Evolutionary conservation across 2,797 vertebrate genomes (phyloP).

Genomic region (Uromys caudimaculatus): DNA sequence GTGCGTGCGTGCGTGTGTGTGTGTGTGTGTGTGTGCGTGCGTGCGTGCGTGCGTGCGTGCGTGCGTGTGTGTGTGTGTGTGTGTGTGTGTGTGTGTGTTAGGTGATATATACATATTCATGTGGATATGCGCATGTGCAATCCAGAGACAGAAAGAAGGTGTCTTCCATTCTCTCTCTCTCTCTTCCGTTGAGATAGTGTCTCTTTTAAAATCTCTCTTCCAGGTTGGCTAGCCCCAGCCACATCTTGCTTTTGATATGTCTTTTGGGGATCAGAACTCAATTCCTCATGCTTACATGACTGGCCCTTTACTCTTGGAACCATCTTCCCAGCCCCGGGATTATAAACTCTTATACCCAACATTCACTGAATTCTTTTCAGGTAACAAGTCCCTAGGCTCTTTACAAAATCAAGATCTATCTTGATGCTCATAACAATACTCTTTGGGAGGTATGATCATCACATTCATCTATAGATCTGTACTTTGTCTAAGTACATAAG

Average conservation of each 20-base stretch:
- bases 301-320: neutral
- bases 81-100: neutral
- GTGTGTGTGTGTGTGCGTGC: no score
- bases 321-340: neutral
- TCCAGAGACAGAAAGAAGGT: neutral
- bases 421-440: neutral
- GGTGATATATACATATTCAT: neutral
- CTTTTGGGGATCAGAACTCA: neutral
- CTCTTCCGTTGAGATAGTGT: neutral
- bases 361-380: neutral
- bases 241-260: neutral
- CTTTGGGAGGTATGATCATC: neutral
- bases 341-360: neutral
- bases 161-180: neutral
- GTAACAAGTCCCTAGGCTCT: neutral
- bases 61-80: no score
- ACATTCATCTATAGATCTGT: neutral
- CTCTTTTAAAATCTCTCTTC: neutral
- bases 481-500: neutral
- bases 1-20: no score
- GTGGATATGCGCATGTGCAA: neutral
- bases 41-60: no score
- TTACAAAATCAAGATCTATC: neutral
- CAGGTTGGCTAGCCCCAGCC: neutral
- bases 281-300: neutral